phyloP scores from a whole-genome alignment of 2,113 vertebrate species.

The Oostethus manadensis region DNA sequence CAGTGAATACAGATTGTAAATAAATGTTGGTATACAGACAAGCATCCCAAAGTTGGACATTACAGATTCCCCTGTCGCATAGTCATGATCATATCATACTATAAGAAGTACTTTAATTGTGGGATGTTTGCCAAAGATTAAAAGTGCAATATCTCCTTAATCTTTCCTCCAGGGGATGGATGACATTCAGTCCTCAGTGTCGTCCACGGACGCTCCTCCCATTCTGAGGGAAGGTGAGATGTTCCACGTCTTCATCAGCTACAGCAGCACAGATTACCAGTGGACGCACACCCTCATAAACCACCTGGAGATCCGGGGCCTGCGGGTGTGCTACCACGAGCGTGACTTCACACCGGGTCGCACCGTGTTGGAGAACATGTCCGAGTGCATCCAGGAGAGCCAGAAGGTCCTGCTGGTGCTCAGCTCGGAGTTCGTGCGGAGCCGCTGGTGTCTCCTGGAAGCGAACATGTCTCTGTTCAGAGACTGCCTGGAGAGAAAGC shows the following conservation, averaged over 20 bases:
- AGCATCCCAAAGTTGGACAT: no score
- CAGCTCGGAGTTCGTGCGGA: slow-evolving; percentile 64
- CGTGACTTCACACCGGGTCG: slow-evolving; percentile 59
- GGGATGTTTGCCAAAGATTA: no score
- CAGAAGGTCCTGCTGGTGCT: slow-evolving; percentile 67
- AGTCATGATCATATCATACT: no score
- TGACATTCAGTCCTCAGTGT: background rate
- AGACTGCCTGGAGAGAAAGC: slow-evolving; percentile 58
- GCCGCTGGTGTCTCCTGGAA: slow-evolving; percentile 65
- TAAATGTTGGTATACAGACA: no score
- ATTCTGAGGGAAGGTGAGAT: slow-evolving; percentile 29
- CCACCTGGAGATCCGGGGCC: slow-evolving; percentile 41
- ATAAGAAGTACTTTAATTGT: no score
- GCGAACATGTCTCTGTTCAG: slow-evolving; percentile 63
- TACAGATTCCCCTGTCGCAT: no score
- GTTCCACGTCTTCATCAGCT: slow-evolving; percentile 65
- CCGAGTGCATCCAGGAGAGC: slow-evolving; percentile 61
- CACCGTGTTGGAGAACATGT: slow-evolving; percentile 65
- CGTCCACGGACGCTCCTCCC: slow-evolving; percentile 18
- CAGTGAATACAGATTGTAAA: no score
- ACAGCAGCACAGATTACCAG: slow-evolving; percentile 46
- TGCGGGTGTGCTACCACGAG: slow-evolving; percentile 56
- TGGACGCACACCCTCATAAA: slow-evolving; percentile 49
- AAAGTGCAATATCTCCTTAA: no score
- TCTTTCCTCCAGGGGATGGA: slow-evolving; percentile 1